Conservation (phyloP, 2,797 vertebrate genomes). For the Sebastes flavidus region DNA sequence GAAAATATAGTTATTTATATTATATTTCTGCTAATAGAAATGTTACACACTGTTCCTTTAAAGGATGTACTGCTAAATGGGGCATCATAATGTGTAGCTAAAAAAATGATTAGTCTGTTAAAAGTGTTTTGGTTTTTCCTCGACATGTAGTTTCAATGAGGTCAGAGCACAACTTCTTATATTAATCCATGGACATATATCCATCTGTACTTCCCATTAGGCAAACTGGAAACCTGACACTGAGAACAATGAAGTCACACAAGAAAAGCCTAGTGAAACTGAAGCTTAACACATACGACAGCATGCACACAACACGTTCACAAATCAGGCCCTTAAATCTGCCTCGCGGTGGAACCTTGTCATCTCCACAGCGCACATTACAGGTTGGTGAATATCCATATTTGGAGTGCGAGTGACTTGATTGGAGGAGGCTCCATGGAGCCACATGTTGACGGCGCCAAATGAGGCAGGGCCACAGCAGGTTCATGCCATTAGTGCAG, state of each 20-base stretch:
- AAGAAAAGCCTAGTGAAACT: conserved; percentile 34
- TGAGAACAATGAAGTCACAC: conserved; percentile 57
- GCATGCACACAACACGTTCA: background rate
- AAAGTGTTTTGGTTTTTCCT: background rate
- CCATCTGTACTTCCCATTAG: conserved; percentile 26
- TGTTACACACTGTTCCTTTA: background rate
- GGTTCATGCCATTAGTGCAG: conserved; percentile 41
- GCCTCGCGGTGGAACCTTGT: conserved; percentile 45
- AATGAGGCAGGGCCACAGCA: conserved; percentile 32
- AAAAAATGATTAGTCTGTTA: background rate
- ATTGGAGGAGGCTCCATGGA: conserved; percentile 58
- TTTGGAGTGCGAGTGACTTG: conserved; percentile 62
- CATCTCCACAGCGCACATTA: conserved; percentile 35
- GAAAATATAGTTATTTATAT: too few species aligned
- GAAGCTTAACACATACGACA: conserved; percentile 5
- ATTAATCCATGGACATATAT: conserved; percentile 15
- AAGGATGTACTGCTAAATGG: background rate
- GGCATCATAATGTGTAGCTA: background rate
- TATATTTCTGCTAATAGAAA: too few species aligned
- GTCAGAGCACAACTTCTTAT: background rate
- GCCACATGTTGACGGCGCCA: conserved; percentile 24
- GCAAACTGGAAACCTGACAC: conserved; percentile 35
- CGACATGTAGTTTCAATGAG: background rate
- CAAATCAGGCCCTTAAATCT: conserved; percentile 21
- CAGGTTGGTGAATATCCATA: conserved; percentile 57